Evolutionary conservation across 2,797 vertebrate genomes (phyloP).

Genomic region (Rhinoraja longicauda): DNA sequence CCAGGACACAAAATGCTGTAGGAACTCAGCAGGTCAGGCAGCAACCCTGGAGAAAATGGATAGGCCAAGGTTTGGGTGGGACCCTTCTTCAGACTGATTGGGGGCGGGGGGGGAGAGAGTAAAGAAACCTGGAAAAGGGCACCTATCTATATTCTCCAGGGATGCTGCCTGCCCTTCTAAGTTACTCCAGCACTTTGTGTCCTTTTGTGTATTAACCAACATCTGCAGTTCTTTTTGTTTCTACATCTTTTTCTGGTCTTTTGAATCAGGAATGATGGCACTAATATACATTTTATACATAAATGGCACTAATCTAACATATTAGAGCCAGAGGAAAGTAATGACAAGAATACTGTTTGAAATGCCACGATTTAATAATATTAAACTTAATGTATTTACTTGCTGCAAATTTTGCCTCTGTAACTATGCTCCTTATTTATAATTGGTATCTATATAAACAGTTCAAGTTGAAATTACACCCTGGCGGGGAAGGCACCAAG

Average conservation of each 20-base stretch:
- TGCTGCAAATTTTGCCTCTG: not conserved
- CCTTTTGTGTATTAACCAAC: too few relatives aligned
- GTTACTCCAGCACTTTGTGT: too few relatives aligned
- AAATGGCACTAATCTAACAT: not conserved
- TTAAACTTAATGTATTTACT: not conserved
- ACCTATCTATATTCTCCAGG: too few relatives aligned
- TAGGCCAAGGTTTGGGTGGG: too few relatives aligned
- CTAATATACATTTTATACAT: not conserved
- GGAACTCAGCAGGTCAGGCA: too few relatives aligned
- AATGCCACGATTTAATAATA: too few relatives aligned
- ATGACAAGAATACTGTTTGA: not conserved
- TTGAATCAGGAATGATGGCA: not conserved
- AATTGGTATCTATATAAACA: not conserved
- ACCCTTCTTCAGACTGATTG: too few relatives aligned
- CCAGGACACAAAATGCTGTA: not conserved
- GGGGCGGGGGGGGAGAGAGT: too few relatives aligned
- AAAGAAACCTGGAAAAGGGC: too few relatives aligned
- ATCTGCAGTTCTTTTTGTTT: too few relatives aligned
- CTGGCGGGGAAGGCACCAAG: not conserved
- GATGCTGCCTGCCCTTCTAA: too few relatives aligned
- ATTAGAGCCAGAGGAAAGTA: not conserved
- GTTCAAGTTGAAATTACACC: not conserved
- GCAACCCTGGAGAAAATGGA: too few relatives aligned
- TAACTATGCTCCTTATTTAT: not conserved
- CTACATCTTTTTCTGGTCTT: not conserved